phyloP scores from a whole-genome alignment of 2,797 vertebrate genomes.

The Falco naumanni region DNA sequence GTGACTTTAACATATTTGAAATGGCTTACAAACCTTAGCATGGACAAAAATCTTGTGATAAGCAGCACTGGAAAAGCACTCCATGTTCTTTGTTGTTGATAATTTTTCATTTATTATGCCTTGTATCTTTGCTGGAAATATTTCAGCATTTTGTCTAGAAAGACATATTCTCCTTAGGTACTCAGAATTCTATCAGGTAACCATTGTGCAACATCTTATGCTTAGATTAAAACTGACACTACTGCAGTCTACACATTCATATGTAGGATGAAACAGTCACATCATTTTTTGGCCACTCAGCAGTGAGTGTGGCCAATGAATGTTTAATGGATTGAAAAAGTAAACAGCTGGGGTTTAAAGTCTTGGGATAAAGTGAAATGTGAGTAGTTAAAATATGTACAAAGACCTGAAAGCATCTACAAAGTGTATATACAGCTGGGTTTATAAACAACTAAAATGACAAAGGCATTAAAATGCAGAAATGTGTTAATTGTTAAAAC shows the following conservation, averaged over 20 bases:
- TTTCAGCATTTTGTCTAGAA: neutral
- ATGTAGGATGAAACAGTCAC: neutral
- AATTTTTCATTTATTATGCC: neutral
- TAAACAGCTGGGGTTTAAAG: neutral
- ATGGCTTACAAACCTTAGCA: neutral
- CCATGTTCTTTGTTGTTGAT: neutral
- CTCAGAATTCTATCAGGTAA: neutral
- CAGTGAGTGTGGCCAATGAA: neutral
- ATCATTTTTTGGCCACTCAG: neutral
- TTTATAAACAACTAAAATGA: neutral
- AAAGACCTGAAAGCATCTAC: neutral
- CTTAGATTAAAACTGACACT: neutral
- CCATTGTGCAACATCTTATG: neutral
- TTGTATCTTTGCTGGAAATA: neutral
- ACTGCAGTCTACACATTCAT: neutral
- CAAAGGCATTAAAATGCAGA: neutral
- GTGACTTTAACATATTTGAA: neutral
- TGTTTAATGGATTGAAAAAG: neutral
- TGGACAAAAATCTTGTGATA: neutral
- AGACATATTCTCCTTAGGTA: neutral
- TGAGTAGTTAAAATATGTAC: neutral
- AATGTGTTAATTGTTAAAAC: neutral
- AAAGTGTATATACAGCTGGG: neutral
- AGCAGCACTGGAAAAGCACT: neutral
- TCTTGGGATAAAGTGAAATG: neutral